Percentiles rank a stretch among this genome's conserved stretches.
Conservation (phyloP, 2,113 vertebrate species). For the Cololabis saira region DNA sequence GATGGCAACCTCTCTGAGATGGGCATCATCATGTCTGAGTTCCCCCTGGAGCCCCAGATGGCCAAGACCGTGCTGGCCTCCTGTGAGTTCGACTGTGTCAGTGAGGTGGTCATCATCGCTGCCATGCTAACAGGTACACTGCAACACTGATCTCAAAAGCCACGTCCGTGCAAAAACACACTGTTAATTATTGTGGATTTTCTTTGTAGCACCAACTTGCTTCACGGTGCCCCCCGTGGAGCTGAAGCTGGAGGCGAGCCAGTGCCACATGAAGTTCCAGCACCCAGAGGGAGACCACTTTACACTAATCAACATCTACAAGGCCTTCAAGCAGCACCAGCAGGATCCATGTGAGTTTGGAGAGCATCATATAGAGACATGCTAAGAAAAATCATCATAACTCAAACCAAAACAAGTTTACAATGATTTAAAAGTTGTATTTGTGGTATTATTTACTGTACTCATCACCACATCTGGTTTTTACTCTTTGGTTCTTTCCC, state of each 20-base stretch:
- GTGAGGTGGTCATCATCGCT: constrained; percentile 89
- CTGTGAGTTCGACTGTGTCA: constrained; percentile 92
- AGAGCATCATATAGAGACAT: background rate
- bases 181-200: background rate
- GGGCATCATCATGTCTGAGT: constrained; percentile 94
- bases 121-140: constrained; percentile 92
- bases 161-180: background rate
- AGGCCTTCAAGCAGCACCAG: constrained; percentile 82
- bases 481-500: background rate
- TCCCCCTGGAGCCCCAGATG: constrained; percentile 90
- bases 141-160: too few relatives aligned
- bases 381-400: background rate
- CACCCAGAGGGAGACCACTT: constrained; percentile 92
- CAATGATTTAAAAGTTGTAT: background rate
- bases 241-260: constrained; percentile 78
- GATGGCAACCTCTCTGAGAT: constrained; percentile 92
- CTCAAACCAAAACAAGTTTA: background rate
- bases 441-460: background rate
- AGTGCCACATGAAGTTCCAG: constrained; percentile 81
- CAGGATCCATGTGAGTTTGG: constrained; percentile 70
- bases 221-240: constrained; percentile 78
- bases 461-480: background rate
- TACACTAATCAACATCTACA: constrained; percentile 91
- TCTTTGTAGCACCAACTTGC: constrained; percentile 83
- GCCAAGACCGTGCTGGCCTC: constrained; percentile 89